Base-by-base conservation (phyloP, 2,113 vertebrate species). In the Sciurus niger region DNA sequence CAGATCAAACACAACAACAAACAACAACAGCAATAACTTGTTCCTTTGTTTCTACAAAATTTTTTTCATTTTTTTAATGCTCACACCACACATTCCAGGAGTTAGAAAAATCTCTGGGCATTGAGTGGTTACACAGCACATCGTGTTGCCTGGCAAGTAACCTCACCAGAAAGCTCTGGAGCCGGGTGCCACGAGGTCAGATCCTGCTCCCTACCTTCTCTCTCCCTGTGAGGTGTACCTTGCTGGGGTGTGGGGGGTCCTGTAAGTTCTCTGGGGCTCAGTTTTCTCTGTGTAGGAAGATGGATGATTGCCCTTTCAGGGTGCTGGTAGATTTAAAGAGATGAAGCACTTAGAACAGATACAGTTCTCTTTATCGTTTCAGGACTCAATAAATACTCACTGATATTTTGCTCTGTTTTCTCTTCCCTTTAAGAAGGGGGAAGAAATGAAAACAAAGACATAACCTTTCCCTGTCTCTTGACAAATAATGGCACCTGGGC, bases 401-500 rank as follows among this genome's bases (percentile, higher is more conserved):
- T 78, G 77, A 63, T 95, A 34, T 92, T 92, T 90, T n/a, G 70
- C 43, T 84, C 84, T 88, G 67, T 32, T 88, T 84, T 51, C 65
- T 80, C 43, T 43, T 85, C 60, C 67, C 73, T 83, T 80, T 96
- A 37, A 37, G 37, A 37, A 37, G 37, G 37, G 37, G 37, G 37
- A 37, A 55, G 55, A 84, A 25, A n/a, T 3, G 14, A 25, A 34
- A 17, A 40, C 14, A 51, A 58, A 37, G 18, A 53, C 6, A 91
- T 40, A 70, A 22, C 12, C 9, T 22, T 48, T 79, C 76, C 70
- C 55, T 90, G 37, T 93, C 77, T 96, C 60, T 74, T 9, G 43
- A 65, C n/a, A 73, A 95, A 96, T 72, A 91, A 88, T 68, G n/a
- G n/a, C 32, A 30, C 7, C 83, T 95, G 80, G 88, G 65, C 13